A percentile compares a stretch with the other conserved stretches of the same genome.
These are phyloP conservation scores for Alentia gelatinosa DNA, from an alignment of 2,888 invertebrate genomes.

Conservation along the genomic window DNA sequence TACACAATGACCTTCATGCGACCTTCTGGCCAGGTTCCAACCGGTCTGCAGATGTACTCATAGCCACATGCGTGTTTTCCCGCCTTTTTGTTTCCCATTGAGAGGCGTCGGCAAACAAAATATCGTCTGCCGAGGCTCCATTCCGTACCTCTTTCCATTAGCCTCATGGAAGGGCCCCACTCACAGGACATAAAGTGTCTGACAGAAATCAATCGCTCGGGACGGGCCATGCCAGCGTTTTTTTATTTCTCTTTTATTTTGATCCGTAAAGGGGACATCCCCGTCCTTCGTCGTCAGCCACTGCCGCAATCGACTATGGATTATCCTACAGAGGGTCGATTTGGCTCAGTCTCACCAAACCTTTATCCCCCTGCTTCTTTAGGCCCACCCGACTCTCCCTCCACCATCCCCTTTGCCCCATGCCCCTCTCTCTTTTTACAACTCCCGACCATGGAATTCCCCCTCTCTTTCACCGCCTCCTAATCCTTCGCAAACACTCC, in stretches of 20 bases:
- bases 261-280: neutral
- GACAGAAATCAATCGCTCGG: neutral
- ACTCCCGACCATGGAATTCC: too few species aligned
- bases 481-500: too few species aligned
- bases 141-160: neutral
- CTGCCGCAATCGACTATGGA: neutral
- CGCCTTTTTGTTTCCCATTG: neutral
- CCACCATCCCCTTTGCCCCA: neutral
- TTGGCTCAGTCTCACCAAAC: neutral
- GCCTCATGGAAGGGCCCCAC: neutral
- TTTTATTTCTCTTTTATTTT: neutral
- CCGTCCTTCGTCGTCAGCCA: neutral
- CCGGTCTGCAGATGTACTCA: too few species aligned
- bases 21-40: too few species aligned
- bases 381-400: too few species aligned
- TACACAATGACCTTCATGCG: too few species aligned
- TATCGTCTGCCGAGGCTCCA: too few species aligned
- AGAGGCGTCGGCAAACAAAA: neutral
- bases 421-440: neutral
- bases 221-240: neutral
- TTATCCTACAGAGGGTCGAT: constrained; percentile 1
- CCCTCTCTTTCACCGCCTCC: too few species aligned
- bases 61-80: neutral
- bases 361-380: too few species aligned
- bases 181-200: neutral